Conservation (phyloP, 2,797 vertebrate species). For the Arremon aurantiirostris region DNA sequence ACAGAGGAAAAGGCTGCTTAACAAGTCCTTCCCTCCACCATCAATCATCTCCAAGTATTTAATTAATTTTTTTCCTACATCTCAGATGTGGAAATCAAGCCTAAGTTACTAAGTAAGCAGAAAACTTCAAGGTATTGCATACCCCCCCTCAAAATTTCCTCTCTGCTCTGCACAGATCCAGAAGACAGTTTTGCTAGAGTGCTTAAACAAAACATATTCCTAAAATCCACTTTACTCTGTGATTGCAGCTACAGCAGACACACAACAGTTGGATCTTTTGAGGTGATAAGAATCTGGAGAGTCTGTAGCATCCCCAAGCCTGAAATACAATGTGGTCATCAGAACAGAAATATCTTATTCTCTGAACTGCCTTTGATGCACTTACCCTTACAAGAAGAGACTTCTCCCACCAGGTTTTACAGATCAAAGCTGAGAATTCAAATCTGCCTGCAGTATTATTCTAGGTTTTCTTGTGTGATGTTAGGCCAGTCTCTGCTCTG, state of each 20-base stretch:
- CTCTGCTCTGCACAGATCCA: background rate
- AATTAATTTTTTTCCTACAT: background rate
- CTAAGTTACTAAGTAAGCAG: background rate
- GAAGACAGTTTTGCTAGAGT: background rate
- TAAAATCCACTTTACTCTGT: background rate
- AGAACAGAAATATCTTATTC: background rate
- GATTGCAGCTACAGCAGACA: background rate
- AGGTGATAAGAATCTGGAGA: background rate
- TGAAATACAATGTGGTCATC: background rate
- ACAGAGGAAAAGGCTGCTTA: background rate
- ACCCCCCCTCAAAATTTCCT: background rate
- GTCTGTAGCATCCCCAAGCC: background rate
- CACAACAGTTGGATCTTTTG: background rate
- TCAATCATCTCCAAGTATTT: accelerated
- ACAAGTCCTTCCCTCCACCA: background rate
- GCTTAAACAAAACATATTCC: background rate
- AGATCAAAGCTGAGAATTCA: background rate
- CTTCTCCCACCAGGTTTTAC: accelerated
- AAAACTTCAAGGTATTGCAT: background rate
- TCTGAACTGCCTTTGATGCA: background rate
- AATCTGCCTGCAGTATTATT: background rate
- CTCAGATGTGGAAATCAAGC: background rate
- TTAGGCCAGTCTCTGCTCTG: background rate
- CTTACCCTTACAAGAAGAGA: background rate
- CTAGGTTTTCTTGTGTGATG: background rate